phyloP scores from a whole-genome alignment of 2,797 vertebrate species.

The Anas bernieri region DNA sequence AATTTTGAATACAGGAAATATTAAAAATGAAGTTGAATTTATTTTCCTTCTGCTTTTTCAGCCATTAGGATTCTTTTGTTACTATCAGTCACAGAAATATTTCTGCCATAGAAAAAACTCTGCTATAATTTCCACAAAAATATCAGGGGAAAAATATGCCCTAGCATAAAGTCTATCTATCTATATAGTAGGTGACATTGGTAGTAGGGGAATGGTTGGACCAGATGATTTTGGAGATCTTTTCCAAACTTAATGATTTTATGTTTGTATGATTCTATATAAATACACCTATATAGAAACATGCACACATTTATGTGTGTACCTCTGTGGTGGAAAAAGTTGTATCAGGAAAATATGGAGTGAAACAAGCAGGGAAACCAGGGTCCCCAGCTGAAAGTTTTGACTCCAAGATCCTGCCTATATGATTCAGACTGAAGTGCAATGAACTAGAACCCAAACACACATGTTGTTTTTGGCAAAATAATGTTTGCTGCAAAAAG shows the following conservation, averaged over 20 bases:
- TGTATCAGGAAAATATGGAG: background rate
- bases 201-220: too few relatives aligned
- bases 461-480: background rate
- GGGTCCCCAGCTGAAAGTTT: background rate
- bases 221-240: too few relatives aligned
- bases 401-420: background rate
- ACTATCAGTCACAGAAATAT: background rate
- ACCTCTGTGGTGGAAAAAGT: background rate
- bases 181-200: background rate
- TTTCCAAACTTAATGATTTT: too few relatives aligned
- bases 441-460: background rate
- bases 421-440: background rate
- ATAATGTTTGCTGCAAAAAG: background rate
- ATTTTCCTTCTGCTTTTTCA: background rate
- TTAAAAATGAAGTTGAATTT: background rate
- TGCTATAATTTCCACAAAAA: background rate
- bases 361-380: background rate
- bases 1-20: background rate
- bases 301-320: background rate
- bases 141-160: background rate
- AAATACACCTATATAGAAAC: background rate
- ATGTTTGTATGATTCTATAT: too few relatives aligned
- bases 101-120: background rate
- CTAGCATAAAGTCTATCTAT: background rate
- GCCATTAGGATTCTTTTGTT: background rate